These are phyloP conservation scores for Somateria mollissima DNA, from an alignment of 2,797 vertebrate genomes.

Conservation along the genomic window DNA sequence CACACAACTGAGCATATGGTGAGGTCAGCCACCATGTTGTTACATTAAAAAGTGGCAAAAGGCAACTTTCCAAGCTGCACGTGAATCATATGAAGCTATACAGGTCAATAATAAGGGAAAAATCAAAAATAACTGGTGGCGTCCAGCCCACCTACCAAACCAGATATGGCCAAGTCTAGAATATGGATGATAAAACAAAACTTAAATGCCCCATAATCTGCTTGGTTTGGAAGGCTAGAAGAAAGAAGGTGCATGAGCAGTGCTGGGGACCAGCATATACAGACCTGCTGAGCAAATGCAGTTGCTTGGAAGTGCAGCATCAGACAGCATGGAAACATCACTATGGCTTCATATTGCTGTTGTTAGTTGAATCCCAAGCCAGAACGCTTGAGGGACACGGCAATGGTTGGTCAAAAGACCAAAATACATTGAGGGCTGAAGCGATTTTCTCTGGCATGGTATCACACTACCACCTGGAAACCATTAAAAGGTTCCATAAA, in stretches of 20 bases:
- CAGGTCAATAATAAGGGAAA: not conserved
- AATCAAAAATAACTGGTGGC: not conserved
- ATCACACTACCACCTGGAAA: not conserved
- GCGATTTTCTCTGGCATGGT: not conserved
- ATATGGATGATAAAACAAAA: not conserved
- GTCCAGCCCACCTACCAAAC: not conserved
- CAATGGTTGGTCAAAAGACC: not conserved
- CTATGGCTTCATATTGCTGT: accelerated
- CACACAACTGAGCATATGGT: not conserved
- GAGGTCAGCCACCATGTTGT: not conserved
- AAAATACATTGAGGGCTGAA: not conserved
- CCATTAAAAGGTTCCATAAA: not conserved
- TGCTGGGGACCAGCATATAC: not conserved
- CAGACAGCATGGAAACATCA: not conserved
- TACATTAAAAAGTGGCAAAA: not conserved
- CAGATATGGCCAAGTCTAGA: not conserved
- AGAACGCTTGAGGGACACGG: not conserved
- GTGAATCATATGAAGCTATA: not conserved
- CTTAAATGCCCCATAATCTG: not conserved
- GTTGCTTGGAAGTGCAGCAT: not conserved
- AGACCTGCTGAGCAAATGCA: not conserved
- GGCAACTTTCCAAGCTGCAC: not conserved
- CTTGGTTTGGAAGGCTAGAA: not conserved
- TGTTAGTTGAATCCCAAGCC: not conserved
- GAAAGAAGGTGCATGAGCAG: not conserved